Evolutionary conservation across 2,888 invertebrate species (phyloP).

Genomic region (Onchidella celtica): DNA sequence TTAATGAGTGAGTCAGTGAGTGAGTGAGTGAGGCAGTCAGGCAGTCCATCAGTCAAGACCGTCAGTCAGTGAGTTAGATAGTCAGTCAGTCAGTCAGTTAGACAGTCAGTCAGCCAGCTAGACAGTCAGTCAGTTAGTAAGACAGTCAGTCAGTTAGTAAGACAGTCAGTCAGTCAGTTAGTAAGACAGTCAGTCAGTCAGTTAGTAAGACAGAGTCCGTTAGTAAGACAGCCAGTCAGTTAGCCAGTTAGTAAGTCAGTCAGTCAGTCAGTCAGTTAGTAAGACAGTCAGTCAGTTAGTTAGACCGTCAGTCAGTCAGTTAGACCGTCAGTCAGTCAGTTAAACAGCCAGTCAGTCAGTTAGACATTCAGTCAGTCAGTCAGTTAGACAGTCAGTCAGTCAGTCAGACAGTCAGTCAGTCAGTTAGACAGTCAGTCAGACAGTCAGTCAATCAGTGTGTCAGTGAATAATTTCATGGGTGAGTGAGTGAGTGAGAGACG

Average conservation of each 20-base stretch:
- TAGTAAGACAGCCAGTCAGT: background rate
- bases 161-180: background rate
- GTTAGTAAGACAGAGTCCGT: no score
- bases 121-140: background rate
- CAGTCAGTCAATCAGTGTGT: background rate
- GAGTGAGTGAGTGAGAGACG: conserved; percentile 4
- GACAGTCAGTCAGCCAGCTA: background rate
- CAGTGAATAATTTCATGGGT: background rate
- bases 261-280: background rate
- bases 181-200: background rate
- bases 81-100: background rate
- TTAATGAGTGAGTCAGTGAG: background rate
- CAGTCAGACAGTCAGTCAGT: background rate
- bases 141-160: background rate
- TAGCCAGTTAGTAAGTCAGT: background rate
- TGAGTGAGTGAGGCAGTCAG: background rate
- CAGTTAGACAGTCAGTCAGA: background rate
- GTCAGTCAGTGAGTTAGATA: background rate
- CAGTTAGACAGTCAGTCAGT: conserved; percentile 13
- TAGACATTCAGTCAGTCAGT: background rate
- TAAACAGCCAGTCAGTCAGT: background rate
- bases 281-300: background rate
- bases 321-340: no score
- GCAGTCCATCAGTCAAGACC: background rate
- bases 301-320: background rate